These are phyloP conservation scores for Conops quadrifasciatus DNA, from an alignment of 2,888 invertebrate genomes.

Conservation along the genomic window DNA sequence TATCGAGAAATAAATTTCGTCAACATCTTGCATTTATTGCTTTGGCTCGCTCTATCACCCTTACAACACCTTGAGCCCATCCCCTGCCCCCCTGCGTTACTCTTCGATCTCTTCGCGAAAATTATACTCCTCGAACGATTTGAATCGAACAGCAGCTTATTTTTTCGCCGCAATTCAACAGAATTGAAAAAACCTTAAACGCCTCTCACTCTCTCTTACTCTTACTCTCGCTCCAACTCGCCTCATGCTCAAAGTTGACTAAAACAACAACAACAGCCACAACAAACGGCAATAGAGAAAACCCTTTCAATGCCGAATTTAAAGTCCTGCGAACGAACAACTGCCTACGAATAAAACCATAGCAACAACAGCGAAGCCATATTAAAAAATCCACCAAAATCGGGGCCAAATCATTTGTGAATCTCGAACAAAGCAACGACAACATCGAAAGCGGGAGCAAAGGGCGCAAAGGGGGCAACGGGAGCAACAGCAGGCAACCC, in stretches of 20 bases:
- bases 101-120: not conserved
- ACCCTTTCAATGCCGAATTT: no score
- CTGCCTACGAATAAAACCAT: no score
- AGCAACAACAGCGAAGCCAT: no score
- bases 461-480: not conserved
- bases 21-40: constrained; percentile 13
- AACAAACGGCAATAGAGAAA: not conserved
- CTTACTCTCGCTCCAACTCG: not conserved
- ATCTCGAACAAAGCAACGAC: not conserved
- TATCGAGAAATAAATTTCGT: not conserved
- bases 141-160: not conserved
- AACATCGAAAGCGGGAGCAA: not conserved
- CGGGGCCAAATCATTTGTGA: constrained; percentile 10
- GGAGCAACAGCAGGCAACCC: constrained; percentile 10
- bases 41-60: not conserved
- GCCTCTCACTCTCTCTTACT: not conserved
- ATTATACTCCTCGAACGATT: not conserved
- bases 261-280: not conserved
- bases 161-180: not conserved
- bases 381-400: constrained; percentile 20
- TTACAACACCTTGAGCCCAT: not conserved
- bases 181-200: not conserved
- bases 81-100: not conserved
- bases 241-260: not conserved
- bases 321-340: no score